Conservation (phyloP, 2,113 vertebrate species). For the Stegostoma tigrinum region DNA sequence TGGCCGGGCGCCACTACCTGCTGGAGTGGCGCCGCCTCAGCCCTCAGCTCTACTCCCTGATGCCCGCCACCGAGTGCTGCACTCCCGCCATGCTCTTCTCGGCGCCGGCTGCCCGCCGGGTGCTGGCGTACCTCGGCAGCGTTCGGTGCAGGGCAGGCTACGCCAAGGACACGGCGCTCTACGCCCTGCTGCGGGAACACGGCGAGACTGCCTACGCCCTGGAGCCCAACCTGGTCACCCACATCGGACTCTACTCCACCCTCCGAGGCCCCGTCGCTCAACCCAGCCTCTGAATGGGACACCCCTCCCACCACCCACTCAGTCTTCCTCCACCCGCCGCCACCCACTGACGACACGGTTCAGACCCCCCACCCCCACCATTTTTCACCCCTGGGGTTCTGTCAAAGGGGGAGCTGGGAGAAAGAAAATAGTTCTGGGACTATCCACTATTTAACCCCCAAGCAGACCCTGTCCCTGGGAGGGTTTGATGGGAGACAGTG, state of each 20-base stretch:
- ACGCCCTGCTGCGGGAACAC: constrained; percentile 52
- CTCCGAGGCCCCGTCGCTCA: constrained; percentile 47
- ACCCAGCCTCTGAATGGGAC: background rate
- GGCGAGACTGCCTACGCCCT: constrained; percentile 72
- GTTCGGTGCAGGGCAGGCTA: constrained; percentile 68
- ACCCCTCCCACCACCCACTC: background rate
- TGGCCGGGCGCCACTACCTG: constrained; percentile 80
- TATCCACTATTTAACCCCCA: background rate
- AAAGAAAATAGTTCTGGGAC: background rate
- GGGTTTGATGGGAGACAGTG: too few relatives aligned
- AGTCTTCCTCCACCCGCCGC: too few relatives aligned
- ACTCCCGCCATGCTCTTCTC: constrained; percentile 89
- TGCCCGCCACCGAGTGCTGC: constrained; percentile 84
- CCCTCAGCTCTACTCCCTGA: constrained; percentile 73
- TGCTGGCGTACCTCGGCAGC: constrained; percentile 62
- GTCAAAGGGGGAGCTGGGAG: too few relatives aligned
- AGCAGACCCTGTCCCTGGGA: too few relatives aligned
- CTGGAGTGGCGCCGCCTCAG: constrained; percentile 75
- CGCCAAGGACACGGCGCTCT: constrained; percentile 85
- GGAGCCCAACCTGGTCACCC: constrained; percentile 82
- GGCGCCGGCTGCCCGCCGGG: constrained; percentile 62
- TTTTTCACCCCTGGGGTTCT: too few relatives aligned
- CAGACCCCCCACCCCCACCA: too few relatives aligned
- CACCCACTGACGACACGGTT: too few relatives aligned
- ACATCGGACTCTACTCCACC: constrained; percentile 84